Percentiles rank a stretch among this genome's conserved stretches.
Evolutionary conservation across 1,140 invertebrate genomes (phyloP).

Genomic region (Cydia splendana): DNA sequence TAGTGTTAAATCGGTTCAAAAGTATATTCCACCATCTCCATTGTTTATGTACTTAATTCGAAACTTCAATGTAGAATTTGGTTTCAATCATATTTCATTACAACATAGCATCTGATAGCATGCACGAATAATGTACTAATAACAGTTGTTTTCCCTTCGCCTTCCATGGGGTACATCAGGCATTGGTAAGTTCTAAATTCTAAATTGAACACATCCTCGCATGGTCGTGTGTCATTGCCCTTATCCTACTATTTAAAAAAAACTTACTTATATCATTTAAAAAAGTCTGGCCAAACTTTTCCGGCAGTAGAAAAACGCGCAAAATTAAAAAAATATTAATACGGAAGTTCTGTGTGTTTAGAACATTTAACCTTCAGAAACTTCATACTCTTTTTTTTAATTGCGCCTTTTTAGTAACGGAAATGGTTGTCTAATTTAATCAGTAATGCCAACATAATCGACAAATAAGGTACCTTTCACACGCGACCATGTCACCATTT

Average conservation of each 20-base stretch:
- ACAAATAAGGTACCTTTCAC: not conserved
- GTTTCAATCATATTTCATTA: constrained; percentile 1
- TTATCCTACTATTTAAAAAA: not conserved
- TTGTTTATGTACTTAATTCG: constrained; percentile 8
- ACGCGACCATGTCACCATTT: constrained; percentile 17
- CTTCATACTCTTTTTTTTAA: too few relatives aligned
- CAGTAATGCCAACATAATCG: not conserved
- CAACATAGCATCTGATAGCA: constrained; percentile 1
- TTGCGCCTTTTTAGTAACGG: too few relatives aligned
- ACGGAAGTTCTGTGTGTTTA: too few relatives aligned
- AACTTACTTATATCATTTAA: too few relatives aligned
- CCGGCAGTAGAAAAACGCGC: too few relatives aligned
- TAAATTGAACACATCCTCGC: constrained; percentile 38
- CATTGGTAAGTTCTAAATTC: constrained; percentile 81
- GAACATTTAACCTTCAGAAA: not conserved
- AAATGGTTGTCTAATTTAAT: not conserved
- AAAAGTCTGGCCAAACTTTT: too few relatives aligned
- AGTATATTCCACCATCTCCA: not conserved
- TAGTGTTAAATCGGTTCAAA: not conserved
- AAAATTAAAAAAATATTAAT: too few relatives aligned
- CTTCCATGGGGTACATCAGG: constrained; percentile 77
- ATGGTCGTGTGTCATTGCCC: constrained; percentile 5
- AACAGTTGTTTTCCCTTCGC: constrained; percentile 56
- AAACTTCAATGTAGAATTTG: constrained; percentile 30
- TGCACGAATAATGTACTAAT: constrained; percentile 24